Evolutionary conservation across 1,140 invertebrate species (phyloP).

Genomic region (Drosophila hydei): DNA sequence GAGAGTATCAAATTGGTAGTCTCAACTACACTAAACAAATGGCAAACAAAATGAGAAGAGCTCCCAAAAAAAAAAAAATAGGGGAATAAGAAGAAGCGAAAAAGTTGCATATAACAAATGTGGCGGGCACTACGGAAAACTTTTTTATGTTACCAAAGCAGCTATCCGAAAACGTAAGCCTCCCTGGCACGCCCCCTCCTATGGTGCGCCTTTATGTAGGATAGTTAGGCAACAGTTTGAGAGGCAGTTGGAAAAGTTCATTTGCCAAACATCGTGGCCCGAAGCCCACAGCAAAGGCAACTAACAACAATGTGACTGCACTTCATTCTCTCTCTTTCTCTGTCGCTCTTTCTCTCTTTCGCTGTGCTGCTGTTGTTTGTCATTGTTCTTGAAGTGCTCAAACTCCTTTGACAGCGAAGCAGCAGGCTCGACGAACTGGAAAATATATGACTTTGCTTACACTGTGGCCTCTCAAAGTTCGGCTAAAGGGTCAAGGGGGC

Average conservation of each 20-base stretch:
- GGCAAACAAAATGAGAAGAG: conserved; percentile 14
- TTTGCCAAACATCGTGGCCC: conserved; percentile 46
- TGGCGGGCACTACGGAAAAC: conserved; percentile 42
- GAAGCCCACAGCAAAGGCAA: conserved; percentile 25
- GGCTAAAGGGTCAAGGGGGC: no score
- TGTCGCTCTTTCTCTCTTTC: neutral
- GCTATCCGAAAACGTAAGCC: conserved; percentile 11
- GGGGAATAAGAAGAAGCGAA: neutral
- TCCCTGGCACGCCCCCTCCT: neutral
- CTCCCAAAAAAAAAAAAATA: neutral
- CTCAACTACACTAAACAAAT: conserved; percentile 5
- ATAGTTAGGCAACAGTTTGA: conserved; percentile 45
- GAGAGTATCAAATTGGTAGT: neutral
- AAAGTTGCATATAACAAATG: conserved; percentile 31
- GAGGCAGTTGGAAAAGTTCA: conserved; percentile 48
- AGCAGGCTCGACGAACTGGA: conserved; percentile 34
- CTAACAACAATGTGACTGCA: conserved; percentile 72
- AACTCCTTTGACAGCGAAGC: conserved; percentile 46
- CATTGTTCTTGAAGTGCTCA: conserved; percentile 19
- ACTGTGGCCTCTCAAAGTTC: conserved; percentile 40
- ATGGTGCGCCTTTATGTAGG: neutral
- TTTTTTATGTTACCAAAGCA: conserved; percentile 24
- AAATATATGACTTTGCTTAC: conserved; percentile 56
- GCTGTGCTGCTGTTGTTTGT: conserved; percentile 32
- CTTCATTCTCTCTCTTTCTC: neutral